phyloP scores from a whole-genome alignment of 2,113 vertebrate genomes.

The Elephas maximus region DNA sequence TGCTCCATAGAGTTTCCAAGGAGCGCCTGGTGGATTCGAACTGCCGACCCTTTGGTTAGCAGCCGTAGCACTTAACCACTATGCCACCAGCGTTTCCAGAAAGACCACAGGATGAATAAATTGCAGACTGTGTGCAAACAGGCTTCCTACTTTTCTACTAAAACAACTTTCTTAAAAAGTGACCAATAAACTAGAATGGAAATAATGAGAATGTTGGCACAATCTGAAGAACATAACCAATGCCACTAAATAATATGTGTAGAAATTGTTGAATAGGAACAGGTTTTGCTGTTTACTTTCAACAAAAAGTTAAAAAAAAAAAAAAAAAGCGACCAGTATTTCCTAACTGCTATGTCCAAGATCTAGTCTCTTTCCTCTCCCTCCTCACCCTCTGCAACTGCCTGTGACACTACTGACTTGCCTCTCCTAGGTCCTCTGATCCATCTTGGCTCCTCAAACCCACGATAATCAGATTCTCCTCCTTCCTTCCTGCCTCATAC shows the following conservation, averaged over 20 bases:
- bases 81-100: background rate
- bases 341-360: background rate
- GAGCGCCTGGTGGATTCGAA: too few species aligned
- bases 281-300: too few species aligned
- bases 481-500: background rate
- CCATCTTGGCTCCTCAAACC: background rate
- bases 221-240: too few species aligned
- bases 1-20: too few species aligned
- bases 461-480: background rate
- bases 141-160: background rate
- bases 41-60: too few species aligned
- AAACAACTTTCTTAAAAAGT: slow-evolving; percentile 7
- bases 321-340: background rate
- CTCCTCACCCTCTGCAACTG: background rate
- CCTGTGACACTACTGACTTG: background rate
- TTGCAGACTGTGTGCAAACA: background rate
- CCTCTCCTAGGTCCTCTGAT: rapidly evolving
- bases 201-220: too few species aligned
- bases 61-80: too few species aligned
- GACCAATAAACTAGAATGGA: background rate
- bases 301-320: too few species aligned
- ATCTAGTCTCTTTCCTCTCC: background rate
- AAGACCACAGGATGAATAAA: background rate
- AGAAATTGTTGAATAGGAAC: too few species aligned
- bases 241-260: too few species aligned